A percentile compares a stretch with the other conserved stretches of the same genome.
phyloP scores from a whole-genome alignment of 1,140 invertebrate genomes.

The Drosophila truncata region DNA sequence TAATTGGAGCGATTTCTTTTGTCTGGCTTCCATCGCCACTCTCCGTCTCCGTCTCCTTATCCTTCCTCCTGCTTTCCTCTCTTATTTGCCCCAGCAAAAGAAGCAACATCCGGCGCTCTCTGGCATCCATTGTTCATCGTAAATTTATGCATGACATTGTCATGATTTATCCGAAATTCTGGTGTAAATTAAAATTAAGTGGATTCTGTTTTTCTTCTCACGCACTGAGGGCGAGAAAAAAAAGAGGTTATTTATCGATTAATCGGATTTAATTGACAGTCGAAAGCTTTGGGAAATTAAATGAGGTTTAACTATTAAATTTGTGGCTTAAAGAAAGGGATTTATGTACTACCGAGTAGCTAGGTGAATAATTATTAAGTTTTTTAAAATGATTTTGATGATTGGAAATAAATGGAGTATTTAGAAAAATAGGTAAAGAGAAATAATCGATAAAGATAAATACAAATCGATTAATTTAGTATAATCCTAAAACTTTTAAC shows the following conservation, averaged over 20 bases:
- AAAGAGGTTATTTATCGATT: conserved; percentile 32
- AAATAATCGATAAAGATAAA: neutral
- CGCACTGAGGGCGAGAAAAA: conserved; percentile 1
- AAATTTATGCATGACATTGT: conserved; percentile 49
- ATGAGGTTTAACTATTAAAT: neutral
- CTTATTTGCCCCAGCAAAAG: neutral
- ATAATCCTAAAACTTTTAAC: too few species aligned
- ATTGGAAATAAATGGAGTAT: too few species aligned
- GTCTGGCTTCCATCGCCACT: conserved; percentile 6
- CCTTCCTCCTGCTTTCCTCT: neutral
- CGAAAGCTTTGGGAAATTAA: conserved; percentile 1
- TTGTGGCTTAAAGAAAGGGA: neutral
- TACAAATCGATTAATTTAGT: too few species aligned
- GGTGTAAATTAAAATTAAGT: conserved; percentile 51
- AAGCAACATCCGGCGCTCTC: conserved; percentile 20
- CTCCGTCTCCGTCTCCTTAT: neutral
- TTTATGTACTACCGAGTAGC: neutral
- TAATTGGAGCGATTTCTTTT: conserved; percentile 44
- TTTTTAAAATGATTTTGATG: too few species aligned
- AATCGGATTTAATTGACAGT: neutral
- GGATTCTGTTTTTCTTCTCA: conserved; percentile 32
- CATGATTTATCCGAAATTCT: conserved; percentile 45
- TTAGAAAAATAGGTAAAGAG: neutral
- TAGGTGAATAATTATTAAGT: neutral
- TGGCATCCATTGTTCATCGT: conserved; percentile 37